phyloP scores from a whole-genome alignment of 2,888 invertebrate species.

The Ditula angustiorana region DNA sequence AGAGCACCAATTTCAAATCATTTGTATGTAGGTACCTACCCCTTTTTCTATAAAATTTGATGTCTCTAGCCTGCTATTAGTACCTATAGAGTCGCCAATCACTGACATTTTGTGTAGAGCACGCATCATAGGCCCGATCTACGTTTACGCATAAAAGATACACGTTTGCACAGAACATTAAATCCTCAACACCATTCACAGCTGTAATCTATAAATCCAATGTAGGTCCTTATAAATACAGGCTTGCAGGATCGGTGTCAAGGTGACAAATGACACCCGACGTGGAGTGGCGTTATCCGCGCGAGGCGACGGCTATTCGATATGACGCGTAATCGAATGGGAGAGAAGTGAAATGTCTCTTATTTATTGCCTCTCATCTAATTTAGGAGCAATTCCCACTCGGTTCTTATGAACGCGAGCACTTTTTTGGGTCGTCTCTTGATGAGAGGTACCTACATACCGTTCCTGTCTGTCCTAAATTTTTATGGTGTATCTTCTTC shows the following conservation, averaged over 20 bases:
- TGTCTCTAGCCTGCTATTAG: too few species aligned
- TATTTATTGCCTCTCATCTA: constrained; percentile 49
- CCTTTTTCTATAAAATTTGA: too few species aligned
- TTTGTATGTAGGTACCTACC: too few species aligned
- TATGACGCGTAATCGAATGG: constrained; percentile 59
- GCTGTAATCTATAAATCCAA: constrained; percentile 8
- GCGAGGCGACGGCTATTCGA: constrained; percentile 49
- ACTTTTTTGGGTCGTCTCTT: constrained; percentile 2
- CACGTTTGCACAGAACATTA: neutral
- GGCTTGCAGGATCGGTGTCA: constrained; percentile 1
- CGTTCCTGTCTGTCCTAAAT: too few species aligned
- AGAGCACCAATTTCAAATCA: too few species aligned
- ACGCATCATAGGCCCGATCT: neutral
- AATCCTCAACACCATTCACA: constrained; percentile 1
- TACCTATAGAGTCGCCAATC: too few species aligned
- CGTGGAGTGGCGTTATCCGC: constrained; percentile 45
- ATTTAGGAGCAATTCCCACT: constrained; percentile 13
- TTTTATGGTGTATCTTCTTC: too few species aligned
- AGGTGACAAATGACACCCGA: constrained; percentile 53
- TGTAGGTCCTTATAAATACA: constrained; percentile 15
- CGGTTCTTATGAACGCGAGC: neutral
- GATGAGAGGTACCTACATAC: too few species aligned
- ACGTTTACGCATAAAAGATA: neutral
- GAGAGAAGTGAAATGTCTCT: constrained; percentile 48
- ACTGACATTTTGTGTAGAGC: too few species aligned